A percentile compares a stretch with the other conserved stretches of the same genome.
Evolutionary conservation across 2,888 invertebrate species (phyloP).

Genomic region (Merodon equestris): DNA sequence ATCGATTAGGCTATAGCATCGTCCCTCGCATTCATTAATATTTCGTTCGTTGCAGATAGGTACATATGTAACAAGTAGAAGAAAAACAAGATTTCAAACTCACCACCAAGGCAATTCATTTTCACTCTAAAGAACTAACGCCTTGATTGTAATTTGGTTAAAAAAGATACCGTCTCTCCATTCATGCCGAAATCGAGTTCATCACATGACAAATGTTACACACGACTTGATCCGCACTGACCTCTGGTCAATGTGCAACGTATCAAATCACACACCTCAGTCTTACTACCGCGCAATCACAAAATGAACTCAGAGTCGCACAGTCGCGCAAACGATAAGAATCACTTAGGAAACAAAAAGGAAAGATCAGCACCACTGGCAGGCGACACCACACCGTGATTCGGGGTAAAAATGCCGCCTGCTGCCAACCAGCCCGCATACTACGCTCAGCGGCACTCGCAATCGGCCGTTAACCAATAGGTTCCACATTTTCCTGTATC

Average conservation of each 20-base stretch:
- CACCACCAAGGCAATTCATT: no score
- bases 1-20: no score
- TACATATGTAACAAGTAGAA: no score
- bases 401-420: conserved; percentile 45
- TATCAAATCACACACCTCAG: conserved; percentile 48
- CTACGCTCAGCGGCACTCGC: conserved; percentile 38
- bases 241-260: conserved; percentile 53
- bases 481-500: conserved; percentile 42
- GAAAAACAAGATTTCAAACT: no score
- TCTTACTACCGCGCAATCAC: no score
- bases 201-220: conserved; percentile 62
- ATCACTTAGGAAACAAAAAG: conserved; percentile 42
- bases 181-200: conserved; percentile 48
- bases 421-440: conserved; percentile 52
- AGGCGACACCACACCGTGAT: conserved; percentile 53
- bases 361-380: conserved; percentile 36
- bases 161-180: no score
- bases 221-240: conserved; percentile 57
- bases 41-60: no score
- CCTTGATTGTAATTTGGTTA: no score
- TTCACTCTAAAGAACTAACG: no score
- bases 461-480: conserved; percentile 54
- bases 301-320: no score
- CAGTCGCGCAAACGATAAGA: conserved; percentile 38
- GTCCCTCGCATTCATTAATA: no score